A percentile compares a stretch with the other conserved stretches of the same genome.
Conservation (phyloP, 1,140 invertebrate genomes). For the Dufourea novaeangliae region DNA sequence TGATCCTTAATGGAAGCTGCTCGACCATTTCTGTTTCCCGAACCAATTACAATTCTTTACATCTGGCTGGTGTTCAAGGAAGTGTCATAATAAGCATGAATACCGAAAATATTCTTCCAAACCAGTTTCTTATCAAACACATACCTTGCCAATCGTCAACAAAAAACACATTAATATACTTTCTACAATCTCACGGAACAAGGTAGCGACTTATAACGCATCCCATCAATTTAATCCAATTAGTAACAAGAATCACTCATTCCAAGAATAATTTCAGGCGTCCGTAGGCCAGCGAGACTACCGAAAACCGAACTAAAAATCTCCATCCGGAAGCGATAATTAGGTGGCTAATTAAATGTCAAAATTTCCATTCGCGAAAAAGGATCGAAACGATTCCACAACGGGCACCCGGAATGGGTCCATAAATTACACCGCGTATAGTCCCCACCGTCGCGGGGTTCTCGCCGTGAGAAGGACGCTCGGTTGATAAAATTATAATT, state of each 20-base stretch:
- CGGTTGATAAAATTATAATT: constrained; percentile 65
- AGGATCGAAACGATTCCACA: constrained; percentile 13
- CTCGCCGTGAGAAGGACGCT: constrained; percentile 27
- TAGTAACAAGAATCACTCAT: not conserved
- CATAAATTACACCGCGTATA: constrained; percentile 45
- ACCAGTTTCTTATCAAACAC: too few relatives aligned
- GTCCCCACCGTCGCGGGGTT: not conserved
- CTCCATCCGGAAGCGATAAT: not conserved
- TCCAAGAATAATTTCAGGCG: not conserved
- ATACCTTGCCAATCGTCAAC: too few relatives aligned
- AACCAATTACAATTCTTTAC: not conserved
- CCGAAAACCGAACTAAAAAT: not conserved
- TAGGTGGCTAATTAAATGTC: constrained; percentile 17
- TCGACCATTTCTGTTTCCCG: too few relatives aligned
- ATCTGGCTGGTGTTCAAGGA: not conserved
- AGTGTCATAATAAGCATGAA: too few relatives aligned
- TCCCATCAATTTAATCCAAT: not conserved
- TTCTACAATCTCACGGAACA: not conserved
- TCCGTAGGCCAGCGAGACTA: not conserved
- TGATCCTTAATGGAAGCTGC: too few relatives aligned
- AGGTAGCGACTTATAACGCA: too few relatives aligned
- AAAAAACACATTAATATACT: not conserved
- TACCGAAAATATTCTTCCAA: too few relatives aligned
- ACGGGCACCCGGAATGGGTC: constrained; percentile 3
- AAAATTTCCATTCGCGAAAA: constrained; percentile 31